Evolutionary conservation across 2,113 vertebrate species (phyloP).

Genomic region (Rhynchomys soricoides): DNA sequence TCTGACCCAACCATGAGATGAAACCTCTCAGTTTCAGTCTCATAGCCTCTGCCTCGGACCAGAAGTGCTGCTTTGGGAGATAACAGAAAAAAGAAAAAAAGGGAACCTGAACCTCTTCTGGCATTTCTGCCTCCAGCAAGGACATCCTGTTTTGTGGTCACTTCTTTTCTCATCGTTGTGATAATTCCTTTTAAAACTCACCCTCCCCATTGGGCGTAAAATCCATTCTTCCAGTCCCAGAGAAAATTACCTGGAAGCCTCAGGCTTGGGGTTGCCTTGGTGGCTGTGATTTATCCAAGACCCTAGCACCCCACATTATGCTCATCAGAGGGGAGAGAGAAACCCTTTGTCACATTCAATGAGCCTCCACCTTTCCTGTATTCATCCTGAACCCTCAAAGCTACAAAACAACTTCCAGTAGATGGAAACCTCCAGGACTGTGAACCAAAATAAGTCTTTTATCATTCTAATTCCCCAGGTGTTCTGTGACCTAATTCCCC

Average conservation of each 20-base stretch:
- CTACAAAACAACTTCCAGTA: neutral
- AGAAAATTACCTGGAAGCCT: neutral
- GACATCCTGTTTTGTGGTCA: neutral
- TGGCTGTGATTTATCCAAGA: neutral
- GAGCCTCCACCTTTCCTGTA: neutral
- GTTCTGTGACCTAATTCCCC: neutral
- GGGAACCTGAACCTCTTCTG: neutral
- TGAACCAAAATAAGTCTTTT: neutral
- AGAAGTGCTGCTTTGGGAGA: neutral
- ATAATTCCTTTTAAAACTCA: neutral
- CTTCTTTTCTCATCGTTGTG: neutral
- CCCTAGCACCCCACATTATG: neutral
- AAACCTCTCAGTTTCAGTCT: neutral
- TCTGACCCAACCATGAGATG: neutral
- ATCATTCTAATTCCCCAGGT: neutral
- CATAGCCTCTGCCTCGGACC: neutral
- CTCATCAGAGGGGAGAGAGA: neutral
- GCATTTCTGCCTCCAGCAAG: neutral
- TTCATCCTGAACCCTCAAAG: neutral
- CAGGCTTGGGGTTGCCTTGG: neutral
- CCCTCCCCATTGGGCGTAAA: neutral
- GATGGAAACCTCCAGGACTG: neutral
- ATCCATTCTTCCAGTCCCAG: neutral
- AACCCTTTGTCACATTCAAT: neutral
- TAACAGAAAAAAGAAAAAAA: neutral